Conservation (phyloP, 2,888 invertebrate species). For the Tyria jacobaeae region DNA sequence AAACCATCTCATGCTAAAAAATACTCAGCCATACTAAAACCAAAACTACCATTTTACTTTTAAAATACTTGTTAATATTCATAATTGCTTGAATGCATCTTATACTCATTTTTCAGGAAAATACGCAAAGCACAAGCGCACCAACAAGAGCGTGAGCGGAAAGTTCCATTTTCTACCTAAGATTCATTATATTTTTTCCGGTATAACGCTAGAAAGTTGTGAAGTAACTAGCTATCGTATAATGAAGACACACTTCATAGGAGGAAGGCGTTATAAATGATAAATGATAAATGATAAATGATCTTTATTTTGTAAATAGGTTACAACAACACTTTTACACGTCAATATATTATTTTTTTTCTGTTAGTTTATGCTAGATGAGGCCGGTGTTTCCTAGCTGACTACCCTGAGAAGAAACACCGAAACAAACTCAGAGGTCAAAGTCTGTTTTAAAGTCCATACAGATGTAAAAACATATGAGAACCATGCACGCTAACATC, state of each 20-base stretch:
- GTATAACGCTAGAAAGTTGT: not conserved
- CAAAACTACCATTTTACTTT: conserved; percentile 22
- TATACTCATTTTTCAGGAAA: conserved; percentile 28
- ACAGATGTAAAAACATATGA: too few relatives aligned
- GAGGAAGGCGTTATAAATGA: too few relatives aligned
- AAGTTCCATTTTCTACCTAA: conserved; percentile 16
- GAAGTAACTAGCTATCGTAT: not conserved
- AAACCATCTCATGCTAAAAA: not conserved
- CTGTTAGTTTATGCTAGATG: too few relatives aligned
- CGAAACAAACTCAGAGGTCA: too few relatives aligned
- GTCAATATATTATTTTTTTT: too few relatives aligned
- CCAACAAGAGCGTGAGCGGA: conserved; percentile 22
- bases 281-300: too few relatives aligned
- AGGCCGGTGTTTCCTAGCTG: too few relatives aligned
- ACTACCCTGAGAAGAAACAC: too few relatives aligned
- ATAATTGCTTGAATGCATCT: conserved; percentile 28
- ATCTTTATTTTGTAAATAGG: too few relatives aligned
- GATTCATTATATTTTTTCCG: conserved; percentile 13
- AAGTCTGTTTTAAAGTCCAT: too few relatives aligned
- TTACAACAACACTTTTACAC: too few relatives aligned
- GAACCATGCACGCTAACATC: too few relatives aligned
- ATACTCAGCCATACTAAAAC: not conserved
- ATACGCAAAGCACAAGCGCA: conserved; percentile 26
- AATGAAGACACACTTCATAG: not conserved
- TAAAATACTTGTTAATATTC: conserved; percentile 20